Conservation (phyloP, 2,797 vertebrate species). For the Peromyscus eremicus region DNA sequence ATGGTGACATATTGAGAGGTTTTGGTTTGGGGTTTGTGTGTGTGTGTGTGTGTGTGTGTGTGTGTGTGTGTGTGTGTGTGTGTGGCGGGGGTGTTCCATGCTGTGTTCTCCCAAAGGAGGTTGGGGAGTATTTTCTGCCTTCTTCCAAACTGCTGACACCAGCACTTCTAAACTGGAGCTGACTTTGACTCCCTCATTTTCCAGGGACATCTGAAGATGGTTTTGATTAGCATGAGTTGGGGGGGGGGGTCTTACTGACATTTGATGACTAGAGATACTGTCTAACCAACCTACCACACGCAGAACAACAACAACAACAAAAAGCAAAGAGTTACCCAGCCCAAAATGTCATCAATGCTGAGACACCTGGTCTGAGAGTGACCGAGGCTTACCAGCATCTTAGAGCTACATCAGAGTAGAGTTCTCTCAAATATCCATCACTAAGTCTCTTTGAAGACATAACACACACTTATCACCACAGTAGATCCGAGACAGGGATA, state of each 20-base stretch:
- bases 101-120: neutral
- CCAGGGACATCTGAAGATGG: neutral
- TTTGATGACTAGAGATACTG: neutral
- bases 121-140: neutral
- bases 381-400: neutral
- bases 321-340: neutral
- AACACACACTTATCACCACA: neutral
- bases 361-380: neutral
- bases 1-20: neutral
- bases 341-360: neutral
- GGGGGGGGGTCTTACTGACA: neutral
- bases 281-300: neutral
- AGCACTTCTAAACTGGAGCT: neutral
- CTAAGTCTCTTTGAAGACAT: too few species aligned
- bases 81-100: too few species aligned
- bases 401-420: neutral
- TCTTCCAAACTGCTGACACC: neutral
- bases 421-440: neutral
- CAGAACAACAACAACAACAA: neutral
- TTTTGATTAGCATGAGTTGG: neutral
- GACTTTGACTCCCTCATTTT: neutral
- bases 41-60: rapidly evolving
- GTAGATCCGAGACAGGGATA: neutral
- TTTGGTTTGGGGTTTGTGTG: neutral
- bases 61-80: rapidly evolving